These are phyloP conservation scores for Atractosteus spatula DNA, from an alignment of 2,113 vertebrate species.

Conservation along the genomic window DNA sequence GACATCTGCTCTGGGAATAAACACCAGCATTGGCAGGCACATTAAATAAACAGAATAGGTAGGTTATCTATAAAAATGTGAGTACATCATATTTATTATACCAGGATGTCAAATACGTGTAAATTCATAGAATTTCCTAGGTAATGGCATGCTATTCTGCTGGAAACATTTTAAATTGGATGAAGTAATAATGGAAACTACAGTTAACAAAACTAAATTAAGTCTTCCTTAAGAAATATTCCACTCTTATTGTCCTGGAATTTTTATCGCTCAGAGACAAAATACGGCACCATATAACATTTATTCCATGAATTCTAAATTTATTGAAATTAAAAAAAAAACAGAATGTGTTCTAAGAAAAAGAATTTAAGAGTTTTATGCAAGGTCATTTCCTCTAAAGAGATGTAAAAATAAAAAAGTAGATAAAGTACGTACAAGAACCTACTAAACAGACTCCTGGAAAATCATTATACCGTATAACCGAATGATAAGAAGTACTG, in stretches of 20 bases:
- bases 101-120: neutral
- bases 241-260: neutral
- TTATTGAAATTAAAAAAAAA: no score
- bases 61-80: neutral
- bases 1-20: slow-evolving; percentile 25
- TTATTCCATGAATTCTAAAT: no score
- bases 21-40: slow-evolving; percentile 19
- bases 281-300: no score
- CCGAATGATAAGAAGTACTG: no score
- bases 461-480: no score
- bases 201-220: neutral
- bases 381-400: no score
- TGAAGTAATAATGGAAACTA: neutral
- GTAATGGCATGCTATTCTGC: neutral
- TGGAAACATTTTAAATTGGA: neutral
- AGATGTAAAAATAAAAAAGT: no score
- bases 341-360: no score
- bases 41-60: slow-evolving; percentile 13
- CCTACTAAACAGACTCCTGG: no score
- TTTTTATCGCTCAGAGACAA: neutral
- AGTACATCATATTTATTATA: slow-evolving; percentile 15
- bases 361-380: no score
- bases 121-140: slow-evolving; percentile 6
- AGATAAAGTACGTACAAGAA: no score
- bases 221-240: slow-evolving; percentile 10